Evolutionary conservation across 2,797 vertebrate species (phyloP), one percentile per base, ranked within the genome.

Genomic region (Urosaurus nigricauda): DNA sequence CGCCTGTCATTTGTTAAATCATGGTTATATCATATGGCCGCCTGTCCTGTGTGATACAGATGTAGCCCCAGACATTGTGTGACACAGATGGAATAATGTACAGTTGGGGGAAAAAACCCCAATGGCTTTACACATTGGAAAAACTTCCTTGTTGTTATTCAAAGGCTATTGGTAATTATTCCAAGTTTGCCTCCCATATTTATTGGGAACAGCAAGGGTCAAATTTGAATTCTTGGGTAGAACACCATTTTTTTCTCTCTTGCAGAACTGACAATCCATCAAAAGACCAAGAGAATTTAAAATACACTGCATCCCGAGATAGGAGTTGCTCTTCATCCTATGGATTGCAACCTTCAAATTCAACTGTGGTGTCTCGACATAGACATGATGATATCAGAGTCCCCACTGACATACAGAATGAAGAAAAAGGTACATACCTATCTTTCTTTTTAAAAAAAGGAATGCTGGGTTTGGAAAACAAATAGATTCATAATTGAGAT

Each of bases 251-350:
- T 87, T 90, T n/a, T n/a, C n/a, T 88, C 94, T 95, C 94, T 94
- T 97, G 89, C 96, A 99, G 99, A 98, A 97, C 97, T 97, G 98
- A 99, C 96, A 97, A 98, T 96, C 97, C 98, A 97, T 98, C 98
- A 98, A 97, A 98, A 96, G 98, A 98, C 96, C 98, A 98, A 97
- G 98, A 99, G 97, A 97, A 96, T 97, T 97, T 98, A 97, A 99
- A 98, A 97, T 98, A 97, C 93, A 97, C 97, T 93, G 96, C 97
- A 96, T 97, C 98, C 95, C 97, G 97, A 98, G 98, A 98, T 94
- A 97, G 97, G 91, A 97, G 97, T 96, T 97, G 96, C 95, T 97
- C 97, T 97, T 97, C 96, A 74, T 96, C 98, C 93, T 98, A 98
- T 96, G 98, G 98, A 97, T 96, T 97, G 93, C 97, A 98, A 94